Base-by-base conservation (phyloP, 2,888 invertebrate species). In the Pegoplata infirma region DNA sequence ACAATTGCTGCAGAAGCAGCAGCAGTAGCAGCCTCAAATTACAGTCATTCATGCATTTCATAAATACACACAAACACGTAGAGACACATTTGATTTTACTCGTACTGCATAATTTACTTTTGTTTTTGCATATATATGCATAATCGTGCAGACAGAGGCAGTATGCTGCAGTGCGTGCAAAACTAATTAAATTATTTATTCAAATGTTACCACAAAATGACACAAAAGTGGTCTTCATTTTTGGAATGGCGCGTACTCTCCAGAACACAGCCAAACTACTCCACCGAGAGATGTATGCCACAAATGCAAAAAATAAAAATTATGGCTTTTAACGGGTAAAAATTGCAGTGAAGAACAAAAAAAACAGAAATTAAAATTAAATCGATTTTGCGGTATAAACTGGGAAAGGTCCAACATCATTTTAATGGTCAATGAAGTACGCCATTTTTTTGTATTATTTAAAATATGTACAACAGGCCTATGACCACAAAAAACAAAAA, bases 171-270 rank as follows among this genome's bases (percentile, higher is more conserved):
- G 69, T 71, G 78, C 69, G 74, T 79, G 75, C 79, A 79, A 75
- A 79, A 75, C 71, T 79, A 79, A 80, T 82, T 82, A 82, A 82
- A 80, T 82, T 78, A 82, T 81, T 82, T 81, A 82, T 80, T 81
- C 73, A 80, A 79, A 81, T 80, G 82, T 77, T 75, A 73, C 76
- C 78, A 61, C 81, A 76, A 80, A 78, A 76, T 81, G 81, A 76
- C 75, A 75, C 79, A 72, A 75, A 79, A 79, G 71, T 79, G 75
- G 66, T 72, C 74, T 61, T 61, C 69, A 63, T 46, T 51, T 61
- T 66, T 61, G 67, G 44, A 51, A 63, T 71, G 68, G 74, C 47
- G 66, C 63, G 58, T 21, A 64, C 58, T 64, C 53, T 12, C 12
- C n/a, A 40, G 4, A 36, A 32, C 53, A 72, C 47, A 46, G 51